Conservation (phyloP, 2,888 invertebrate genomes). For the Xestia ashworthii region DNA sequence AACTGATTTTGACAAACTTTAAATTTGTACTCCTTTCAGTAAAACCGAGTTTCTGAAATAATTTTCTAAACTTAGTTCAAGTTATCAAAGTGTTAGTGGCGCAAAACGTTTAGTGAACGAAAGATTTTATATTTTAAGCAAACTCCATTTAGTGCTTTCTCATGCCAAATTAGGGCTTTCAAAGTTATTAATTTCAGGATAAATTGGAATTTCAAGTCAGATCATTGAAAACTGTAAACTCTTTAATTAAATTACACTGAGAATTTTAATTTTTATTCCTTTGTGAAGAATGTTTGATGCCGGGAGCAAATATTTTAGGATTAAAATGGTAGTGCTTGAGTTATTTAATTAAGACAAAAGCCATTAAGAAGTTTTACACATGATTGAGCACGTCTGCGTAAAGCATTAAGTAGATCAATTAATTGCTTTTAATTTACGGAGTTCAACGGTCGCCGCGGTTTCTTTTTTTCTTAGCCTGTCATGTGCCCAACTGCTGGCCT, state of each 20-base stretch:
- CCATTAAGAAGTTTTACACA: slow-evolving; percentile 13
- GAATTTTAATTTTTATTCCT: slow-evolving; percentile 14
- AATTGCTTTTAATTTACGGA: neutral
- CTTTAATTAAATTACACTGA: slow-evolving; percentile 38
- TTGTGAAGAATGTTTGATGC: slow-evolving; percentile 8
- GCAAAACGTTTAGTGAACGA: slow-evolving; percentile 33
- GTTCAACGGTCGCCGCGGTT: neutral
- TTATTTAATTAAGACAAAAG: slow-evolving; percentile 11
- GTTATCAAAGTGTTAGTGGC: slow-evolving; percentile 33
- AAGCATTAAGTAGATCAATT: neutral
- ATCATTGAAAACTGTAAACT: slow-evolving; percentile 42
- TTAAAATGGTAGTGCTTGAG: neutral
- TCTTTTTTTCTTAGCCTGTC: too few relatives aligned
- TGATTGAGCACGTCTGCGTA: neutral
- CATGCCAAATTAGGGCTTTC: slow-evolving; percentile 54
- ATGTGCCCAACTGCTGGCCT: too few relatives aligned
- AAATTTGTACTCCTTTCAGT: slow-evolving; percentile 22
- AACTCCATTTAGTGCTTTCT: slow-evolving; percentile 49
- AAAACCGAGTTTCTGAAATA: slow-evolving; percentile 36
- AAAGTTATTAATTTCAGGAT: slow-evolving; percentile 54
- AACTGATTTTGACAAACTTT: slow-evolving; percentile 20
- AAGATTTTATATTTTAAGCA: slow-evolving; percentile 27
- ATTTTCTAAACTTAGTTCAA: slow-evolving; percentile 44
- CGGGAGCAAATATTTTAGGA: slow-evolving; percentile 8
- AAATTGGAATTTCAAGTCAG: slow-evolving; percentile 49